Conservation (phyloP, 1,140 invertebrate genomes). For the Heliothis subflexa region DNA sequence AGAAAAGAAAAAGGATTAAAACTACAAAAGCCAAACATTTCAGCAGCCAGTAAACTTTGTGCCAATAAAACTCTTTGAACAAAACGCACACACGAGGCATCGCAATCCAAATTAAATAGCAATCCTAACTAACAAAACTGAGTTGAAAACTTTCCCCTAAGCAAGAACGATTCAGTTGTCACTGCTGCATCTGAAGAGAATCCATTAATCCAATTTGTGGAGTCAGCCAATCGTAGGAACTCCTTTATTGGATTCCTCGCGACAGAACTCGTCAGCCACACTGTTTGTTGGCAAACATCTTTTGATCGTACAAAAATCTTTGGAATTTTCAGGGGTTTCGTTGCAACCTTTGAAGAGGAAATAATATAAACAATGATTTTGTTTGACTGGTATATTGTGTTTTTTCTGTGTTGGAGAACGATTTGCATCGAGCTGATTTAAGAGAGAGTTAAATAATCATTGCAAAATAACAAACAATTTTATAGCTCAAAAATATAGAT, state of each 20-base stretch:
- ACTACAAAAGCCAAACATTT: not conserved
- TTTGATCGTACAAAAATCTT: constrained; percentile 36
- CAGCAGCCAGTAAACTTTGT: not conserved
- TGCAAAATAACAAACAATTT: too few species aligned
- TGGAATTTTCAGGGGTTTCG: constrained; percentile 7
- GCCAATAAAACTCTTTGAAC: constrained; percentile 1
- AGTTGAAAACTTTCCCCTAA: constrained; percentile 37
- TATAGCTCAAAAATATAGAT: too few species aligned
- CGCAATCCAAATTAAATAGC: constrained; percentile 38
- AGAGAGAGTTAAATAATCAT: too few species aligned
- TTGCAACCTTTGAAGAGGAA: not conserved
- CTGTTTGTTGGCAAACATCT: constrained; percentile 44
- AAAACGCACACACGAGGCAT: constrained; percentile 14
- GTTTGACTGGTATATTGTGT: not conserved
- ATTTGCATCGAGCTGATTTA: too few species aligned
- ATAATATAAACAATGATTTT: not conserved
- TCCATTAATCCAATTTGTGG: constrained; percentile 55
- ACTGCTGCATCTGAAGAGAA: constrained; percentile 35
- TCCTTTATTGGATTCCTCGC: constrained; percentile 49
- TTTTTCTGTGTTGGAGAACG: not conserved
- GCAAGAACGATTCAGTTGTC: constrained; percentile 39
- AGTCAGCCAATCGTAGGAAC: constrained; percentile 47
- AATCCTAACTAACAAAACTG: constrained; percentile 42
- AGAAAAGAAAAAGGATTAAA: not conserved
- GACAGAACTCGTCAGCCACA: constrained; percentile 43